These are phyloP conservation scores for Tenodera sinensis DNA, from an alignment of 2,888 invertebrate species.

Conservation along the genomic window DNA sequence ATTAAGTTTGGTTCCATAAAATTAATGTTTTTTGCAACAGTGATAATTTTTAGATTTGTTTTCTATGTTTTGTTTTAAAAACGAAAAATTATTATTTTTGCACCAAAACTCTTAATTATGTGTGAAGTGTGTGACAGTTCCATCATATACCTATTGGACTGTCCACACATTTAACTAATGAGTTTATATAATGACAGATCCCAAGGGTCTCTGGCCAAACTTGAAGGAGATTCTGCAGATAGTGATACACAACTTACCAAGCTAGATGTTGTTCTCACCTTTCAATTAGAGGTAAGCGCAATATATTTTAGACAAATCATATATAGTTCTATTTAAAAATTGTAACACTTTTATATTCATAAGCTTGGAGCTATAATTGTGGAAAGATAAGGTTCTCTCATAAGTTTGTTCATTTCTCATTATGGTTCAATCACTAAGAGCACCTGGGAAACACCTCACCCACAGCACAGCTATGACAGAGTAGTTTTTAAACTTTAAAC, in stretches of 20 bases:
- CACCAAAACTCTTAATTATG: neutral
- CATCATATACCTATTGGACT: neutral
- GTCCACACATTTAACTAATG: neutral
- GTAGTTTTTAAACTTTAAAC: too few species aligned
- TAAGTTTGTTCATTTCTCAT: too few species aligned
- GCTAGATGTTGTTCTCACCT: constrained; percentile 95
- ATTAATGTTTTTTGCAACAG: neutral
- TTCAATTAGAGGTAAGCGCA: constrained; percentile 83
- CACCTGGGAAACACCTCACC: too few species aligned
- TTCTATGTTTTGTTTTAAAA: neutral
- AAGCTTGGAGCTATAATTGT: neutral
- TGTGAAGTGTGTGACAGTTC: constrained; percentile 11
- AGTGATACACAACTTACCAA: constrained; percentile 94
- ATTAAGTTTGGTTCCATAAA: neutral
- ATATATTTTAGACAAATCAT: neutral
- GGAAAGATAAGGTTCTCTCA: too few species aligned
- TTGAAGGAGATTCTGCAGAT: constrained; percentile 93
- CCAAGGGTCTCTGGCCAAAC: constrained; percentile 86
- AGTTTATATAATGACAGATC: constrained; percentile 54
- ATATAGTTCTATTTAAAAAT: neutral
- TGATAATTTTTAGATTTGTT: neutral
- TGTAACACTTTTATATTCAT: neutral
- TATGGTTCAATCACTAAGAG: too few species aligned
- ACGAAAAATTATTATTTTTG: neutral
- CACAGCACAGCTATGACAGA: too few species aligned